These are phyloP conservation scores for Micrastur ruficollis DNA, from an alignment of 2,797 vertebrate genomes.

Conservation along the genomic window DNA sequence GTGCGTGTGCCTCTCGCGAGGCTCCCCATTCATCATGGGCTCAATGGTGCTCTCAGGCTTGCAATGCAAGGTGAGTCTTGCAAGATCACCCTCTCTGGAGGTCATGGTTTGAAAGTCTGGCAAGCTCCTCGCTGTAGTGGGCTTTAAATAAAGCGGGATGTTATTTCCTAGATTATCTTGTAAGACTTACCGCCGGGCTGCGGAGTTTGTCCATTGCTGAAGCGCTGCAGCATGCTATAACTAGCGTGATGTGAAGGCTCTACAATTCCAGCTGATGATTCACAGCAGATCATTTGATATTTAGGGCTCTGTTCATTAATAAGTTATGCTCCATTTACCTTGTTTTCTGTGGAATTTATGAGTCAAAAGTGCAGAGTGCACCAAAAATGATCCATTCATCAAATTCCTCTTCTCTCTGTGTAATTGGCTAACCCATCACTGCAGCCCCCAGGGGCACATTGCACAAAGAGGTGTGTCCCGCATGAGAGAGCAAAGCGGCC, in stretches of 20 bases:
- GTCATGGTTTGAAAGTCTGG: conserved; percentile 19
- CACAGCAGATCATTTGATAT: conserved; percentile 68
- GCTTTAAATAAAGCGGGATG: not conserved
- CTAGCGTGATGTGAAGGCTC: not conserved
- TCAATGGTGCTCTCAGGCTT: conserved; percentile 37
- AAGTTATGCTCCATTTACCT: conserved; percentile 71
- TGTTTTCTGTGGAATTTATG: conserved; percentile 70
- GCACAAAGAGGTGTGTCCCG: conserved; percentile 21
- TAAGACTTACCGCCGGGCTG: not conserved
- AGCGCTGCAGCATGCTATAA: not conserved
- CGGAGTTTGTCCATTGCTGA: not conserved
- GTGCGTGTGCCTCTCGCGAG: not conserved
- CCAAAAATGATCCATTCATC: conserved; percentile 63
- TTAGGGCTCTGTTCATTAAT: conserved; percentile 70
- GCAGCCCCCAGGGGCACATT: conserved; percentile 26
- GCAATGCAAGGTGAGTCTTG: conserved; percentile 8
- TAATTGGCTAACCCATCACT: conserved; percentile 56
- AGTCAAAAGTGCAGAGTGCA: conserved; percentile 66
- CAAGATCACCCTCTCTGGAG: not conserved
- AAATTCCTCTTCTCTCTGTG: not conserved
- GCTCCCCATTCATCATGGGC: not conserved
- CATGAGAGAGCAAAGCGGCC: conserved; percentile 8
- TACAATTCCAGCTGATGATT: conserved; percentile 52
- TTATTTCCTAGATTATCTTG: not conserved
- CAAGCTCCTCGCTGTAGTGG: not conserved